Base-by-base conservation (phyloP, 2,888 invertebrate genomes). In the Pyrgus malvae region DNA sequence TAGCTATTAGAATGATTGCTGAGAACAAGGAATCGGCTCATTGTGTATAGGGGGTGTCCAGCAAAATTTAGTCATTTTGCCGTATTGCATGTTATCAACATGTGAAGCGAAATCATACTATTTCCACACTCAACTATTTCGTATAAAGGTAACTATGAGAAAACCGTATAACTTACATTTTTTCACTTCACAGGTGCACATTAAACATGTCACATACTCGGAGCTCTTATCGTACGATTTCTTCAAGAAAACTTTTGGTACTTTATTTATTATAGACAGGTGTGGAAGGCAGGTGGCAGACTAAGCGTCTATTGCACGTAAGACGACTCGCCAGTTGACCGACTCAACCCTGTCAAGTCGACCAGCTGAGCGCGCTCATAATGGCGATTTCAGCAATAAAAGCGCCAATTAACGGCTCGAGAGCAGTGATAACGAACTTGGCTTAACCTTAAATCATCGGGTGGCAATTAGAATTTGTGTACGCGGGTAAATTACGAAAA, bases 401-500 rank as follows among this genome's bases (percentile, higher is more conserved):
- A 66, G 55, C 50, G 60, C 59, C 63, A 61, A 74, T 74, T 69
- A 72, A 77, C 50, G 55, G 57, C 61, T 48, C 35, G 37, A 56
- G 55, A 54, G 56, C 65, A 42, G 46, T 63, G 57, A 62, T 62
- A 65, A 61, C 53, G 46, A 59, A 57, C 53, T 60, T 60, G 35
- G 35, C 35, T 54, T 64, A 71, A 71, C 72, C 70, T 74, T 72
- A 71, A 77, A 74, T 75, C 71, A 74, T 75, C 72, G 68, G 65
- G 65, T 59, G 63, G 69, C 76, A 81, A 80, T 85, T 81, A 77
- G 74, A 81, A 83, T 82, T 80, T 68, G 80, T 76, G 74, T 70
- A 68, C 68, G 59, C 60, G 69, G 69, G 79, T 80, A 76, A 74
- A 80, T 83, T 80, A 79, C 79, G 74, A 76, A 84, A 83, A 83